Evolutionary conservation across 2,888 invertebrate genomes (phyloP).

Genomic region (Ormyrus rosae): DNA sequence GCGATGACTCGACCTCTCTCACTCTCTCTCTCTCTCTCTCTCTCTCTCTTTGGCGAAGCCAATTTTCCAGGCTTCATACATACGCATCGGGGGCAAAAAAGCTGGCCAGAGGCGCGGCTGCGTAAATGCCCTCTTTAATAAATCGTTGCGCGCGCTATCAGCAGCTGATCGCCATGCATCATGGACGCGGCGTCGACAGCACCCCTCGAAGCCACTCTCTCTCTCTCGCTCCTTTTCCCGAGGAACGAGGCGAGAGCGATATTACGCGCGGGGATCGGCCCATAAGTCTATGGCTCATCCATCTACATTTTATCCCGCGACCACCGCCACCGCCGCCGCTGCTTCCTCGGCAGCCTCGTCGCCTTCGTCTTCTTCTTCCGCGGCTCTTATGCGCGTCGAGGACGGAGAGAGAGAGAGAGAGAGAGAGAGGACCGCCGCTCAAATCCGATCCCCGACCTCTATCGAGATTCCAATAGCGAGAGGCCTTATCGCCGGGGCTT

Average conservation of each 20-base stretch:
- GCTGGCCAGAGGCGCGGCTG: constrained; percentile 25
- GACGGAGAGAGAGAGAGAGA: constrained; percentile 55
- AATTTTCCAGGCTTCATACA: background rate
- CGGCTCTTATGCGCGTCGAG: constrained; percentile 47
- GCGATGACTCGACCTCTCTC: background rate
- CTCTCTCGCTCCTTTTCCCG: constrained; percentile 54
- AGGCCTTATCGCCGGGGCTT: constrained; percentile 73
- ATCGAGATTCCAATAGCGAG: constrained; percentile 74
- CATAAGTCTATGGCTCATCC: constrained; percentile 75
- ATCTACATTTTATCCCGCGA: constrained; percentile 73
- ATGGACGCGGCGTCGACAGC: constrained; percentile 59
- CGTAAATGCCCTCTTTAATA: constrained; percentile 69
- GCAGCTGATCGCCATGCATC: constrained; percentile 73
- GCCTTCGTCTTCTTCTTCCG: constrained; percentile 22
- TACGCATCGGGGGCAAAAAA: background rate
- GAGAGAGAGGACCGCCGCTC: constrained; percentile 64
- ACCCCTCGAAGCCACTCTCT: constrained; percentile 46
- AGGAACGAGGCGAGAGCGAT: constrained; percentile 61
- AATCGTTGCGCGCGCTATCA: constrained; percentile 70
- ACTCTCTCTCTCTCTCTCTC: background rate
- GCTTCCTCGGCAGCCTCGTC: background rate
- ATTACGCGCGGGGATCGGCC: constrained; percentile 70
- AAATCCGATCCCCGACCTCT: constrained; percentile 71
- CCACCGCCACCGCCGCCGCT: constrained; percentile 18
- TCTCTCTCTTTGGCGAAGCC: background rate